Evolutionary conservation across 2,888 invertebrate species (phyloP).

Genomic region (Tiphia femorata): DNA sequence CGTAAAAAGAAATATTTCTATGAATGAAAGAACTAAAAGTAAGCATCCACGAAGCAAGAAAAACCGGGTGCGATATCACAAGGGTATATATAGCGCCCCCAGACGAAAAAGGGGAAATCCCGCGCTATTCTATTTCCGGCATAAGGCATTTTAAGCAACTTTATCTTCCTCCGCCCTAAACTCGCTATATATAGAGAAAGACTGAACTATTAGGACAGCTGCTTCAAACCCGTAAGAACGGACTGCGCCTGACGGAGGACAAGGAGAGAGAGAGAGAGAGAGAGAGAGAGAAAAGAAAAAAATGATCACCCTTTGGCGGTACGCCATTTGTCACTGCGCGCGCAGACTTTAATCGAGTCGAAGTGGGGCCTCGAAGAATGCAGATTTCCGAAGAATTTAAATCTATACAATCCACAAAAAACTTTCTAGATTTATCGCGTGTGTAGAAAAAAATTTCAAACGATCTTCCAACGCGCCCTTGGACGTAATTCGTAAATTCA

Average conservation of each 20-base stretch:
- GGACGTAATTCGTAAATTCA: background rate
- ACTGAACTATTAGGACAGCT: slow-evolving; percentile 55
- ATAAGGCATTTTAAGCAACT: slow-evolving; percentile 48
- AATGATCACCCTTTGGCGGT: slow-evolving; percentile 38
- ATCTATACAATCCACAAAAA: background rate
- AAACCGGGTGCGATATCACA: background rate
- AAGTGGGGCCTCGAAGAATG: background rate
- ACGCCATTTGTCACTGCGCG: slow-evolving; percentile 43
- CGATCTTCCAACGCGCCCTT: background rate
- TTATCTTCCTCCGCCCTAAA: slow-evolving; percentile 49
- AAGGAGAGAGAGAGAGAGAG: too few relatives aligned
- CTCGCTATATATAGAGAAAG: slow-evolving; percentile 50
- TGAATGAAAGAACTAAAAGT: background rate
- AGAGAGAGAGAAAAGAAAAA: slow-evolving; percentile 14
- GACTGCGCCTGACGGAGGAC: too few relatives aligned
- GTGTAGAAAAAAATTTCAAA: background rate
- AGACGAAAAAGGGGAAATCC: slow-evolving; percentile 52
- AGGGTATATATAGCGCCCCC: slow-evolving; percentile 44
- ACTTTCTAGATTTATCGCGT: background rate
- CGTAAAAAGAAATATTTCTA: background rate
- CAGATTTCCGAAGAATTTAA: background rate
- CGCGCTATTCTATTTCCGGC: slow-evolving; percentile 57
- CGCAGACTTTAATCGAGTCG: slow-evolving; percentile 23
- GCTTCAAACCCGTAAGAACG: slow-evolving; percentile 34
- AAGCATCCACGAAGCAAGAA: background rate